phyloP scores from a whole-genome alignment of 2,888 invertebrate genomes.

The Cerceris ruficornis region DNA sequence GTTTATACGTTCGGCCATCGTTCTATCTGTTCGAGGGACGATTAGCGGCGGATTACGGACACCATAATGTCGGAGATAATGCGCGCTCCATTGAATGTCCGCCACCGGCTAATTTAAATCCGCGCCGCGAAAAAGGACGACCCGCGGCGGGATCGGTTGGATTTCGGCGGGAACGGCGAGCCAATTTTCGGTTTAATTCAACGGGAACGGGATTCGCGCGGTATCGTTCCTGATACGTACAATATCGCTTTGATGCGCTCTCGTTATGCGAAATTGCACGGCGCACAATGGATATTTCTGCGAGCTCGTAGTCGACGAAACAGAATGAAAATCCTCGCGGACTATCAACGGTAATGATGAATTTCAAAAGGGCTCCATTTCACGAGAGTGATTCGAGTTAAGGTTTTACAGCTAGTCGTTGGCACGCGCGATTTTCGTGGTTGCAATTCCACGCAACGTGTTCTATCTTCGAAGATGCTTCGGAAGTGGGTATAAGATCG shows the following conservation, averaged over 20 bases:
- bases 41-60: slow-evolving; percentile 68
- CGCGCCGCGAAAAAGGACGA: slow-evolving; percentile 51
- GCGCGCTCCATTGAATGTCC: slow-evolving; percentile 57
- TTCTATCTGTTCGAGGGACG: slow-evolving; percentile 62
- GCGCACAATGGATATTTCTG: slow-evolving; percentile 40
- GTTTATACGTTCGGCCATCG: slow-evolving; percentile 50
- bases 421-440: no score
- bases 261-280: slow-evolving; percentile 58
- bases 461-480: no score
- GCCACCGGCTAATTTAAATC: slow-evolving; percentile 62
- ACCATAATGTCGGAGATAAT: slow-evolving; percentile 62
- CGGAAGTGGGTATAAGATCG: no score
- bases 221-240: slow-evolving; percentile 31
- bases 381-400: neutral
- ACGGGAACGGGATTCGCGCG: slow-evolving; percentile 25
- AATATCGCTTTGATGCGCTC: slow-evolving; percentile 35
- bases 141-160: slow-evolving; percentile 13
- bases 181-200: slow-evolving; percentile 60
- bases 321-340: neutral
- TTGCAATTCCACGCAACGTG: no score
- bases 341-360: slow-evolving; percentile 26
- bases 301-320: slow-evolving; percentile 18
- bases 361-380: slow-evolving; percentile 30
- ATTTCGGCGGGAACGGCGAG: slow-evolving; percentile 35
- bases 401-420: neutral